These are phyloP conservation scores for Scaptomyza pallida DNA, from an alignment of 1,140 invertebrate genomes.

Conservation along the genomic window DNA sequence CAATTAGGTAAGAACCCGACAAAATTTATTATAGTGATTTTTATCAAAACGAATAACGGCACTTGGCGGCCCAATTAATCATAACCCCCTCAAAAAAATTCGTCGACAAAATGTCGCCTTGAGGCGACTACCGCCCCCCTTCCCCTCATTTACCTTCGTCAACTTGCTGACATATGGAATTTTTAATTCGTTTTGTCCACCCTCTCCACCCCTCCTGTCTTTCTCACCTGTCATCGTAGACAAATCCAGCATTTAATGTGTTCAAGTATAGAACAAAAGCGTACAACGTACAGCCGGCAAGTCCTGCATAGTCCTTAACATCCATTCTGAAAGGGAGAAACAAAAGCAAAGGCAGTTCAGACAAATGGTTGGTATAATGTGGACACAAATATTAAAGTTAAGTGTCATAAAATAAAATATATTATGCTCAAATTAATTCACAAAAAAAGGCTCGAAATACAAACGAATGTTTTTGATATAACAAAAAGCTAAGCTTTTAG, in stretches of 20 bases:
- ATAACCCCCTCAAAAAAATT: conserved; percentile 42
- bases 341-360: conserved; percentile 11
- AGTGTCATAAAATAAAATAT: conserved; percentile 72
- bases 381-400: conserved; percentile 74
- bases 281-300: conserved; percentile 88
- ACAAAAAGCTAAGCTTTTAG: conserved; percentile 9
- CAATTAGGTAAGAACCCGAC: conserved; percentile 64
- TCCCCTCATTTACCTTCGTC: conserved; percentile 77
- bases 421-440: conserved; percentile 78
- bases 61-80: conserved; percentile 80
- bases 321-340: conserved; percentile 49
- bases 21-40: conserved; percentile 78
- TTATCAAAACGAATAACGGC: conserved; percentile 78
- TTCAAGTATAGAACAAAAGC: conserved; percentile 94
- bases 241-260: conserved; percentile 94
- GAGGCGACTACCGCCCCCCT: too few species aligned
- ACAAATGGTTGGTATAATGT: conserved; percentile 52
- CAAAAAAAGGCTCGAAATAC: conserved; percentile 38
- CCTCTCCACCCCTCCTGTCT: conserved; percentile 22
- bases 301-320: conserved; percentile 89
- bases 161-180: conserved; percentile 83
- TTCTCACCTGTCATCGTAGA: conserved; percentile 96
- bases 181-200: conserved; percentile 74
- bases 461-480: neutral
- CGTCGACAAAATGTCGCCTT: conserved; percentile 53